Evolutionary conservation across 2,888 invertebrate genomes (phyloP), one percentile per base, ranked within the genome.

Genomic region (Dryobotodes eremita): DNA sequence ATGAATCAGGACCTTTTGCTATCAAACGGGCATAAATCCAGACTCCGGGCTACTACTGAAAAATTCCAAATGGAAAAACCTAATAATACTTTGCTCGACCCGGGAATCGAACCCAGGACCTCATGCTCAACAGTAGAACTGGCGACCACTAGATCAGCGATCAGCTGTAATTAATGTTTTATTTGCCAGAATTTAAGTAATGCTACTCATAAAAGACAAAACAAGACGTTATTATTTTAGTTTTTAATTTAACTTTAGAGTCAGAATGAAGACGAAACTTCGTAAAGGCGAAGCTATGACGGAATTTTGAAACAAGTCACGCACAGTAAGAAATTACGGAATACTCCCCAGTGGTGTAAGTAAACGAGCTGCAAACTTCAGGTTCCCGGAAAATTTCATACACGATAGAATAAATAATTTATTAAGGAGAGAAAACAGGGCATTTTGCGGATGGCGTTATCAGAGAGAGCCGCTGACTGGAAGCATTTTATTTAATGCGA

Each of bases 321-420:
- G 90, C 88, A 81, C 85, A 46, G 73, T 23, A 84, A 88, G 81
- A 88, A 89, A 90, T 91, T 90, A 87, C 88, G 57, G 74, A 89
- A 85, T 82, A 77, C 75, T 84, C 86, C 88, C 85, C 59, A 31
- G 87, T 86, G 87, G 71, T 79, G 71, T 84, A 82, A 85, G 84
- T 84, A 82, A 87, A 85, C 85, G 84, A 90, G 78, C 85, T 82
- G 86, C 79, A 86, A 89, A 87, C 82, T 88, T 88, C 80, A 83
- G 76, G 81, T 80, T 82, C 74, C 79, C 55, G 59, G 77, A 72
- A 87, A 85, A 87, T 82, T 89, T 85, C 84, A 83, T 89, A 86
- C 84, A 82, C 79, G 82, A 89, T 83, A 82, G 77, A 75, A 84
- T 90, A 86, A 88, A 90, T 86, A 89, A 89, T 87, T 89, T 88